Conservation (phyloP, 2,797 vertebrate genomes). For the Urophycis tenuis region DNA sequence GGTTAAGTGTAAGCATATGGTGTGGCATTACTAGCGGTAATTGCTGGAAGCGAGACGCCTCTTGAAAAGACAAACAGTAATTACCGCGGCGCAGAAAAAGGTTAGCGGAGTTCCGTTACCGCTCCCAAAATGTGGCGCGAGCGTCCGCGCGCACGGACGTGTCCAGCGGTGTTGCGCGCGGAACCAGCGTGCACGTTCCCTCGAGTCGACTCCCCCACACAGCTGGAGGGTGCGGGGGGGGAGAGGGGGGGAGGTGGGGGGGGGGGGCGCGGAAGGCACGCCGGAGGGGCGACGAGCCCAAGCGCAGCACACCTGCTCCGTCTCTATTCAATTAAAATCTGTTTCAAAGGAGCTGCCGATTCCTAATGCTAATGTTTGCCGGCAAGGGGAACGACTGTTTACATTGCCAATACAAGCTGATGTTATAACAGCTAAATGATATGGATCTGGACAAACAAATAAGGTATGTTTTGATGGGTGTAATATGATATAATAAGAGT, state of each 20-base stretch:
- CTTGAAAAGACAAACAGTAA: neutral
- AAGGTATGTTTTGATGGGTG: too few relatives aligned
- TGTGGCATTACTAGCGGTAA: slow-evolving; percentile 14
- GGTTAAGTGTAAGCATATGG: neutral
- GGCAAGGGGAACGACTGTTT: neutral
- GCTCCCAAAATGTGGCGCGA: neutral
- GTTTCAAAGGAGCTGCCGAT: neutral
- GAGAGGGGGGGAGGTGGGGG: too few relatives aligned
- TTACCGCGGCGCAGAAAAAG: neutral
- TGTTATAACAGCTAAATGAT: neutral
- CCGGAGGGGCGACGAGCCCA: neutral
- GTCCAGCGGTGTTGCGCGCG: neutral
- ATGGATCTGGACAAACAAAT: neutral
- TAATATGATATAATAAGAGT: too few relatives aligned
- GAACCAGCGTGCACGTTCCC: neutral
- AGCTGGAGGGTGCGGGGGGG: neutral
- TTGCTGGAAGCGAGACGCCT: neutral
- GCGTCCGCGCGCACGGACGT: neutral
- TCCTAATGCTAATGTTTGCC: neutral
- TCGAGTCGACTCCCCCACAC: neutral
- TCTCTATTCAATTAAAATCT: neutral
- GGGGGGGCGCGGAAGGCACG: neutral
- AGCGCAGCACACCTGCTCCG: neutral
- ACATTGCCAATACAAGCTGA: neutral
- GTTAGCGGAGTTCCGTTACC: neutral